A percentile compares a stretch with the other conserved stretches of the same genome.
Conservation (phyloP, 2,888 invertebrate genomes). For the Crepidodera aurea region DNA sequence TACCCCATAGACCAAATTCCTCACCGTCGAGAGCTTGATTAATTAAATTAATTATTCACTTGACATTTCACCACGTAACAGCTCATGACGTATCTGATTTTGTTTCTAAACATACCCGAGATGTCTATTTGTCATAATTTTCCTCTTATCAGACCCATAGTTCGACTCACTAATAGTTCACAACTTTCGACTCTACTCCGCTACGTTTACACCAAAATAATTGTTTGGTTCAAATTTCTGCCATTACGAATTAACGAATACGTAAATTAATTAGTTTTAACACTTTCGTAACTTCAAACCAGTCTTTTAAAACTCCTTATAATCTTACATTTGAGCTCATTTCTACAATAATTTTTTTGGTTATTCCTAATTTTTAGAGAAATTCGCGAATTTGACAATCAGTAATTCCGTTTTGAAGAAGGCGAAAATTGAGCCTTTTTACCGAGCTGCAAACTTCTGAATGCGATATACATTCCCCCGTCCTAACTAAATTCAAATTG, state of each 20-base stretch:
- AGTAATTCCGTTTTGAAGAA: neutral
- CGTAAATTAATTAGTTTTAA: too few relatives aligned
- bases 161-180: too few relatives aligned
- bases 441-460: neutral
- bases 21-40: slow-evolving; percentile 5
- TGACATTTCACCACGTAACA: neutral
- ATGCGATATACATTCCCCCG: neutral
- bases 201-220: too few relatives aligned
- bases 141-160: neutral
- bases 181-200: too few relatives aligned
- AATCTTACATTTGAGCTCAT: too few relatives aligned
- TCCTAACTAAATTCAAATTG: slow-evolving; percentile 1
- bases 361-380: too few relatives aligned
- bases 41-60: slow-evolving; percentile 6
- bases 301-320: too few relatives aligned
- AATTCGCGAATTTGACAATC: neutral
- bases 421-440: neutral
- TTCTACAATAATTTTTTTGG: too few relatives aligned
- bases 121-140: slow-evolving; percentile 9
- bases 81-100: slow-evolving; percentile 8
- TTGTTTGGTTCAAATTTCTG: too few relatives aligned
- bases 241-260: too few relatives aligned
- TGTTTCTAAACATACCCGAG: slow-evolving; percentile 2
- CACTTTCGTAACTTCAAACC: too few relatives aligned
- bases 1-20: neutral